Evolutionary conservation across 2,888 invertebrate genomes (phyloP).

Genomic region (Trichopoda pennipes): DNA sequence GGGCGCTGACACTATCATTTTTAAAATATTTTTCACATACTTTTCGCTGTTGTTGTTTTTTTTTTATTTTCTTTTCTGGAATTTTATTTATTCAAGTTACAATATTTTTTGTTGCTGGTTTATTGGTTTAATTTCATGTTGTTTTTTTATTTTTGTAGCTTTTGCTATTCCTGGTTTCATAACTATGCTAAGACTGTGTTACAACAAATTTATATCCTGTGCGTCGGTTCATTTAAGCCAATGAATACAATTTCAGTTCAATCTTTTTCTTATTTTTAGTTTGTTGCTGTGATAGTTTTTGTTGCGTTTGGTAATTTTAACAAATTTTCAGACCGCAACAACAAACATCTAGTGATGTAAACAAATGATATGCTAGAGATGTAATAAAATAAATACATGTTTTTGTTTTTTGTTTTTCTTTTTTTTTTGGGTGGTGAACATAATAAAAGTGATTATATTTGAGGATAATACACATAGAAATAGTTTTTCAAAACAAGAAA

Average conservation of each 20-base stretch:
- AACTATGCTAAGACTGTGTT: slow-evolving; percentile 72
- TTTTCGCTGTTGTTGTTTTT: neutral
- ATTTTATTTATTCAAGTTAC: slow-evolving; percentile 9
- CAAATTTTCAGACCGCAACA: slow-evolving; percentile 59
- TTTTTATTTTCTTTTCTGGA: neutral
- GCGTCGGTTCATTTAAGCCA: slow-evolving; percentile 46
- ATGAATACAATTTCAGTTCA: slow-evolving; percentile 49
- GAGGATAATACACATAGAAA: too few relatives aligned
- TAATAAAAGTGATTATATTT: too few relatives aligned
- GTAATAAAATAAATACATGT: neutral
- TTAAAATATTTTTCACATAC: slow-evolving; percentile 2
- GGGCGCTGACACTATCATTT: slow-evolving; percentile 26
- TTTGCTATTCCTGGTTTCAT: neutral
- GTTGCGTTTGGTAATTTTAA: slow-evolving; percentile 53
- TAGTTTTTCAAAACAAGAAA: too few relatives aligned
- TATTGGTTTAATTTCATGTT: too few relatives aligned
- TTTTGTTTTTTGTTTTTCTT: too few relatives aligned
- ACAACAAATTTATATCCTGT: slow-evolving; percentile 84
- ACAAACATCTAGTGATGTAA: slow-evolving; percentile 52
- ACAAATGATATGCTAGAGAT: slow-evolving; percentile 48
- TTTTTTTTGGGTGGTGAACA: too few relatives aligned
- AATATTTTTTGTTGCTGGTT: too few relatives aligned
- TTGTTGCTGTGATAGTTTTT: too few relatives aligned
- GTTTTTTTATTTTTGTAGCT: too few relatives aligned
- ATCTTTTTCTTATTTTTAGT: too few relatives aligned